Percentiles rank a stretch among this genome's conserved stretches.
phyloP scores from a whole-genome alignment of 2,113 vertebrate genomes.

The Aspidoscelis tigris region DNA sequence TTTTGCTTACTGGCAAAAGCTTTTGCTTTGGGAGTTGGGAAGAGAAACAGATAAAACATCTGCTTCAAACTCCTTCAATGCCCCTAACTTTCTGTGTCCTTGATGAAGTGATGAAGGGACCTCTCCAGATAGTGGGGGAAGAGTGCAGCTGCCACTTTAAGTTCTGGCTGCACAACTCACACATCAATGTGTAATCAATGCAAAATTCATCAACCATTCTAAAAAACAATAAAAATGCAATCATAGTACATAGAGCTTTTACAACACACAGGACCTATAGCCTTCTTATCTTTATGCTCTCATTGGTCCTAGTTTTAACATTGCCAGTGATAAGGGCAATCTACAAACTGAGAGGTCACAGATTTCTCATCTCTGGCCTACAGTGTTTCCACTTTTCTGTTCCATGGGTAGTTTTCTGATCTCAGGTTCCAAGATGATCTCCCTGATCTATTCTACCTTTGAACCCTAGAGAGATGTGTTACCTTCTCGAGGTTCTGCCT shows the following conservation, averaged over 20 bases:
- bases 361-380: background rate
- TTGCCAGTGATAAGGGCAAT: background rate
- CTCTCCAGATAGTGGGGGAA: too few relatives aligned
- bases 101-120: too few relatives aligned
- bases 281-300: too few relatives aligned
- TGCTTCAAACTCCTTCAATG: too few relatives aligned
- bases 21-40: too few relatives aligned
- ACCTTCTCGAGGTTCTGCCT: slow-evolving; percentile 93
- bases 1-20: too few relatives aligned
- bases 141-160: background rate
- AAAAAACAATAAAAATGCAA: too few relatives aligned
- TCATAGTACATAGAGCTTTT: too few relatives aligned
- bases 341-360: background rate
- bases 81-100: too few relatives aligned
- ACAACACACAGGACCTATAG: background rate
- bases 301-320: background rate
- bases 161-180: background rate
- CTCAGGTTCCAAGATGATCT: background rate
- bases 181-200: background rate
- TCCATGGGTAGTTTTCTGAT: background rate
- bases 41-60: too few relatives aligned
- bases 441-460: slow-evolving; percentile 4
- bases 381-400: background rate
- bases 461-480: slow-evolving; percentile 46
- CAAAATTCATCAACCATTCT: too few relatives aligned